Base-by-base conservation (phyloP, 2,888 invertebrate genomes). In the Lithophane leautieri region DNA sequence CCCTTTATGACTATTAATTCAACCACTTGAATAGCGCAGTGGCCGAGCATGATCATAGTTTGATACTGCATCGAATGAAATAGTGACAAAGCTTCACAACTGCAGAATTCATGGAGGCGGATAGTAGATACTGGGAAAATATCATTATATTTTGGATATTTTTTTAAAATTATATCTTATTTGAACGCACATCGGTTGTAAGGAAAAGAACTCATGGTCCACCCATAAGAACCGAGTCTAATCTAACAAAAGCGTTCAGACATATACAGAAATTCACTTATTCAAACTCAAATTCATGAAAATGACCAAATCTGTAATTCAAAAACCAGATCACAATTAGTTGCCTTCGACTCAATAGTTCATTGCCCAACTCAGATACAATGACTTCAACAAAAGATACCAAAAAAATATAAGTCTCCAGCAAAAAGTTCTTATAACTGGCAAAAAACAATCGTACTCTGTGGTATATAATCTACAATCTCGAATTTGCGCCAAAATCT, bases 381-480 rank as follows among this genome's bases (percentile, higher is more conserved):
- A 74, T 50, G 8, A 42, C 25, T 52, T 65, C 14, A 60, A 78
- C 63, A 78, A 81, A 61, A 66, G 44, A 28, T 56, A 60, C 0
- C 1, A 47, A 60, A 66, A 70, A 72, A 63, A 56, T 3, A 34
- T 12, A 9, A 73, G n/a, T 60, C 16, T 0, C 9, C 12, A 73
- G 40, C 68, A 82, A 86, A 87, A 87, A 83, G 70, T 73, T 65
- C 12, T 7, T 28, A 11, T 42, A 47, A 14, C n/a, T 25, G 2
- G 42, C 67, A 73, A 68, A 73, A 75, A 56, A 42, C 19, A 16
- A 54, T 79, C 69, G 65, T 69, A 79, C 11, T 61, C 63, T 69
- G 74, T 74, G 60, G 67, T 66, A 69, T 63, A 73, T 77, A 79
- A 86, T 86, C 84, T 85, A 73, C 72, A 50, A 84, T 84, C 83